phyloP scores from a whole-genome alignment of 1,140 invertebrate species.

The Lepidurus apus region DNA sequence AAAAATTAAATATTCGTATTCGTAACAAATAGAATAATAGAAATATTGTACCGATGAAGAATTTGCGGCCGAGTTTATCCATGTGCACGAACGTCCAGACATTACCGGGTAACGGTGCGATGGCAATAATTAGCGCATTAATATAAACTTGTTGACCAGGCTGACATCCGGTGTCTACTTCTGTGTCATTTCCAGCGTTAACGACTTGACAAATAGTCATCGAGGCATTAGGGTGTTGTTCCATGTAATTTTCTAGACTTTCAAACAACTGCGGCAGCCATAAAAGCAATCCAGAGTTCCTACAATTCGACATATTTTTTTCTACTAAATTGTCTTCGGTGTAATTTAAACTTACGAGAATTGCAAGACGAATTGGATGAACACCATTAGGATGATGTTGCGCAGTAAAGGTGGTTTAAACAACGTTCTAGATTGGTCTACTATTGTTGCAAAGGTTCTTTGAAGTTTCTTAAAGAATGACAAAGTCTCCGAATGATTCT shows the following conservation, averaged over 20 bases:
- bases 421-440: not conserved
- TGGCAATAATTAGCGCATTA: not conserved
- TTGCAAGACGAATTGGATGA: conserved; percentile 5
- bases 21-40: not conserved
- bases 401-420: not conserved
- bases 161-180: not conserved
- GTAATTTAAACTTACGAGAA: not conserved
- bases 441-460: not conserved
- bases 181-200: not conserved
- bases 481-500: not conserved
- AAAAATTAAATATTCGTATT: too few species aligned
- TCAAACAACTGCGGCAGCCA: not conserved
- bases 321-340: too few species aligned
- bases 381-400: not conserved
- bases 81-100: not conserved
- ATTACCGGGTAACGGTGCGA: not conserved
- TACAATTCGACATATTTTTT: not conserved
- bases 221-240: not conserved
- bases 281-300: not conserved
- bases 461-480: not conserved
- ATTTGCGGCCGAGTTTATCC: conserved; percentile 9
- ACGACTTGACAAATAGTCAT: not conserved
- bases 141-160: not conserved
- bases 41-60: not conserved
- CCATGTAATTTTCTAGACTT: not conserved